Evolutionary conservation across 2,888 invertebrate genomes (phyloP).

Genomic region (Andrena bicolor): DNA sequence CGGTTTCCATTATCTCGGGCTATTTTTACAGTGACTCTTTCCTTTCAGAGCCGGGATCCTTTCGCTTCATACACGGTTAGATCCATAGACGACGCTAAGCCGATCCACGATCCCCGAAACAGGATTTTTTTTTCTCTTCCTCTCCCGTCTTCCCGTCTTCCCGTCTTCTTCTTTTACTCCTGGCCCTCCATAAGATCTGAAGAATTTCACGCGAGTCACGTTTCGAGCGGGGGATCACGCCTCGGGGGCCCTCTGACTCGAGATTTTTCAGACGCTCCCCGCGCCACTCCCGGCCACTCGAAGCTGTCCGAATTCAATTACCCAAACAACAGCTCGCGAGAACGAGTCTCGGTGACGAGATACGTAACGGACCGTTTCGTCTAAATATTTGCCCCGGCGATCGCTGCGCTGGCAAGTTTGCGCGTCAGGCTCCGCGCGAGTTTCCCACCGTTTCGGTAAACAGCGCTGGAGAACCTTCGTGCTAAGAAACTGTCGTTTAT

Average conservation of each 20-base stretch:
- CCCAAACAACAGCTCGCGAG: conserved; percentile 45
- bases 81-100: conserved; percentile 74
- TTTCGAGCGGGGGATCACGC: conserved; percentile 70
- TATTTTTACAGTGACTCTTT: conserved; percentile 75
- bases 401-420: background rate
- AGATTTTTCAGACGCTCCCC: conserved; percentile 61
- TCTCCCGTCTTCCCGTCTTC: background rate
- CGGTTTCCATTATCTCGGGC: conserved; percentile 70
- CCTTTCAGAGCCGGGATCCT: conserved; percentile 65
- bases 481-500: background rate
- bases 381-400: conserved; percentile 47
- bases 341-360: conserved; percentile 34
- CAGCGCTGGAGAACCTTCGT: background rate
- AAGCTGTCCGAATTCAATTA: conserved; percentile 59
- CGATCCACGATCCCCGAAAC: conserved; percentile 76
- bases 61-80: conserved; percentile 67
- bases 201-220: conserved; percentile 79
- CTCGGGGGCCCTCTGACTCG: conserved; percentile 58
- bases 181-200: conserved; percentile 70
- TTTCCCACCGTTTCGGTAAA: conserved; percentile 4
- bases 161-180: conserved; percentile 44
- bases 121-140: conserved; percentile 69
- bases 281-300: conserved; percentile 39
- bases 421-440: background rate
- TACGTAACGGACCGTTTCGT: conserved; percentile 12